Percentiles rank a stretch among this genome's conserved stretches.
phyloP scores from a whole-genome alignment of 2,888 invertebrate genomes.

The Acleris cristana region DNA sequence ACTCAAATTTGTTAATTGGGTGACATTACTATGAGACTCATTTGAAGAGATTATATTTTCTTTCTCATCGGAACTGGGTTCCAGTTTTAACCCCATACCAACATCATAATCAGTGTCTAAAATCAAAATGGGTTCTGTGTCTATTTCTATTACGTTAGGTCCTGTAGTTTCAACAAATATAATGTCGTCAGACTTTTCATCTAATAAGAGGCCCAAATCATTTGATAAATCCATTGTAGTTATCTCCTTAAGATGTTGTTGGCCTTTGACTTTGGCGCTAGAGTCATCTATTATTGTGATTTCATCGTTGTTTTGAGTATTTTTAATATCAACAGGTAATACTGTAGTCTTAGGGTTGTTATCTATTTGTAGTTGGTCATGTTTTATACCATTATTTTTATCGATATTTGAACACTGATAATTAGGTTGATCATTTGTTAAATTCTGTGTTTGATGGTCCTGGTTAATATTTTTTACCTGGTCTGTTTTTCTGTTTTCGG shows the following conservation, averaged over 20 bases:
- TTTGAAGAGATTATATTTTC: not conserved
- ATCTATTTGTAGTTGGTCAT: not conserved
- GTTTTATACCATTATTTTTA: not conserved
- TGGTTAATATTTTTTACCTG: not conserved
- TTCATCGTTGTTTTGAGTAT: slow-evolving; percentile 23
- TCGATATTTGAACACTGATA: not conserved
- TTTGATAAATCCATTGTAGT: not conserved
- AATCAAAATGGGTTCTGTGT: slow-evolving; percentile 18
- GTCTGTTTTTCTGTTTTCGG: not conserved
- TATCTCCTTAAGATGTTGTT: not conserved
- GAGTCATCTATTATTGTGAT: slow-evolving; percentile 27
- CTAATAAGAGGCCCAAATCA: not conserved
- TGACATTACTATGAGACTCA: not conserved
- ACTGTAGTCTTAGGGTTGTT: not conserved
- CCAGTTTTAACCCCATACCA: not conserved
- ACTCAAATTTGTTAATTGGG: not conserved
- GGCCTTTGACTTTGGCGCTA: not conserved
- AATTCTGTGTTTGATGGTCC: not conserved
- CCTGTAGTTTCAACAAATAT: not conserved
- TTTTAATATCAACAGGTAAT: not conserved
- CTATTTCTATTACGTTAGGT: not conserved
- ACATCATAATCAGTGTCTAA: slow-evolving; percentile 18
- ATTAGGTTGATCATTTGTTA: not conserved
- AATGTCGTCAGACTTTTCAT: not conserved
- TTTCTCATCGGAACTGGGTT: not conserved